A percentile compares a stretch with the other conserved stretches of the same genome.
These are phyloP conservation scores for Abrostola tripartita DNA, from an alignment of 2,888 invertebrate genomes.

Conservation along the genomic window DNA sequence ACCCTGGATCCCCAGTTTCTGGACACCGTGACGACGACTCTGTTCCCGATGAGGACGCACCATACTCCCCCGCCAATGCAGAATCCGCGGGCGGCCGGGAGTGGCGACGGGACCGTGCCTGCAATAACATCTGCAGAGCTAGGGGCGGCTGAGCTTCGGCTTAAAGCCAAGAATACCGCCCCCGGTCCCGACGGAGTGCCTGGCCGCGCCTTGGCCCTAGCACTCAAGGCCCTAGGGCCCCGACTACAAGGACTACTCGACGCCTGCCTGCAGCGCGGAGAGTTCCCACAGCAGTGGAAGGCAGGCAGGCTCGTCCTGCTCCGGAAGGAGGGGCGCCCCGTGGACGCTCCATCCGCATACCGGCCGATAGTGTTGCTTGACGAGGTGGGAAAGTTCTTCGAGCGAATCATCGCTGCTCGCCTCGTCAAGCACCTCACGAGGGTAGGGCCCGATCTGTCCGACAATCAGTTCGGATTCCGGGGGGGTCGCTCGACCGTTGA, in stretches of 20 bases:
- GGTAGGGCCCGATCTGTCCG: no score
- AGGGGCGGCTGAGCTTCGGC: background rate
- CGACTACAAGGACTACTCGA: background rate
- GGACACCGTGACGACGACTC: conserved; percentile 8
- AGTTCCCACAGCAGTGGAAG: conserved; percentile 9
- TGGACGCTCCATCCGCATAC: no score
- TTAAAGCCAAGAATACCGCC: background rate
- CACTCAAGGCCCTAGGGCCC: background rate
- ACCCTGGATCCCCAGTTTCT: conserved; percentile 21
- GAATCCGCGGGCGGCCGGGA: no score
- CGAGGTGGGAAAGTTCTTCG: background rate
- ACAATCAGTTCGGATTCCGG: no score
- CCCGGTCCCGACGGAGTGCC: background rate
- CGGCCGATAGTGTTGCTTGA: no score
- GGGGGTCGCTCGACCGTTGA: no score
- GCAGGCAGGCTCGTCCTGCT: conserved; percentile 8
- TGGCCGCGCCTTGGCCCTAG: background rate
- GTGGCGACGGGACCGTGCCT: background rate
- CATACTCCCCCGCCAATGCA: conserved; percentile 5
- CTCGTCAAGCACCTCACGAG: background rate
- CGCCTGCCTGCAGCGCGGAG: conserved; percentile 6
- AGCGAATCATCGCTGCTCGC: background rate
- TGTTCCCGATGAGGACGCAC: conserved; percentile 11
- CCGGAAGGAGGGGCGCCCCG: conserved; percentile 10
- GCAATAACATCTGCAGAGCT: conserved; percentile 1